These are phyloP conservation scores for Hypsopygia costalis DNA, from an alignment of 2,888 invertebrate species.

Conservation along the genomic window DNA sequence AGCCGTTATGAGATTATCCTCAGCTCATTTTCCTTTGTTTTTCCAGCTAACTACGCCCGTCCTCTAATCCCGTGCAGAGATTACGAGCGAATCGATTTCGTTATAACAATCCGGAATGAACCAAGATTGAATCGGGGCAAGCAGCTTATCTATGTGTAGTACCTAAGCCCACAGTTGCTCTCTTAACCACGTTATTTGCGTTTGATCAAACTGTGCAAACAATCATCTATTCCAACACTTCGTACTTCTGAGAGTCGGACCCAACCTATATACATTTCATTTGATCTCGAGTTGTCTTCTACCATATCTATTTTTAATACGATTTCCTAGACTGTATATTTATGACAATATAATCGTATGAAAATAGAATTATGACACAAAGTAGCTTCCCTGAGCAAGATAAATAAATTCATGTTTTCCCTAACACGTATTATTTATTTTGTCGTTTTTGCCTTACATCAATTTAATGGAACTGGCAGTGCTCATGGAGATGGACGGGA, in stretches of 20 bases:
- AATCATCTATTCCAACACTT: constrained; percentile 8
- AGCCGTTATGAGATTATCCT: constrained; percentile 24
- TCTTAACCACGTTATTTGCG: constrained; percentile 53
- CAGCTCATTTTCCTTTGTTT: constrained; percentile 45
- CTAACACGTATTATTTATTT: not conserved
- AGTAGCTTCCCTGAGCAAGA: not conserved
- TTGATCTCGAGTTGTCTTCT: not conserved
- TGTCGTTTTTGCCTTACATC: not conserved
- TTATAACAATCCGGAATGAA: constrained; percentile 41
- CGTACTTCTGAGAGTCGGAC: not conserved
- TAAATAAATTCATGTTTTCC: not conserved
- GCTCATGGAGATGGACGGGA: too few species aligned
- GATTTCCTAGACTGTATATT: not conserved
- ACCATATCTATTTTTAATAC: not conserved
- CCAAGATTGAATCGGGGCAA: constrained; percentile 45
- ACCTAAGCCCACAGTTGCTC: constrained; percentile 44
- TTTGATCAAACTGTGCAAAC: constrained; percentile 41
- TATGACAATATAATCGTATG: not conserved
- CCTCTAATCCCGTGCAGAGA: constrained; percentile 45
- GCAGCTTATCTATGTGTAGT: constrained; percentile 44
- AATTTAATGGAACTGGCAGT: not conserved
- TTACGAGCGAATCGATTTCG: constrained; percentile 57
- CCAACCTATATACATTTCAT: not conserved
- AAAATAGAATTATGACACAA: not conserved
- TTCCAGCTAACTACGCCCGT: constrained; percentile 40